Evolutionary conservation across 2,797 vertebrate species (phyloP), one percentile per base, ranked within the genome.

Genomic region (Fratercula arctica): DNA sequence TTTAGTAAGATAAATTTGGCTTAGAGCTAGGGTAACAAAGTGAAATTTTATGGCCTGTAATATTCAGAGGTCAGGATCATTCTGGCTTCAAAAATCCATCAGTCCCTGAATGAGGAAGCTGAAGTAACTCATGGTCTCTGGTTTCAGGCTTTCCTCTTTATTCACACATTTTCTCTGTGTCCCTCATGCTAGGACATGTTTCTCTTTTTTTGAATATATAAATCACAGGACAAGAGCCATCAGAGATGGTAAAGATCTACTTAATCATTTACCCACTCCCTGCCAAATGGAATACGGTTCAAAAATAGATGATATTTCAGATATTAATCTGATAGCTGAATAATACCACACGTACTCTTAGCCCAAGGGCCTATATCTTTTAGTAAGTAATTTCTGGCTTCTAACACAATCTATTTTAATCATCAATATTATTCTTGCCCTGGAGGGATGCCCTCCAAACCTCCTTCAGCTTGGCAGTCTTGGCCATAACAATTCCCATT

Each of bases 381-480:
- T 81, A 89, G 28, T 51, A 93, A 89, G 64, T 68, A 91, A 94
- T 92, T 95, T 88, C 35, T 87, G 85, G 37, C 31, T 92, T 92
- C 70, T 89, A 37, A 69, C 37, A 57, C n/a, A 89, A 89, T 95
- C 77, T 80, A 77, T 95, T 94, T 95, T 92, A 93, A 89, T 95
- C 80, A 92, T 89, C 78, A 94, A 61, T 93, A 92, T 96, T 96
- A 92, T 94, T 94, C 60, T 95, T 95, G 60, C 53, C 56, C 72
- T 77, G 33, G 45, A 93, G 79, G 13, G 13, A 33, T 94, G 89
- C 73, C 96, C 92, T 95, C 94, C 60, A 96, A 95, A 70, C 75
- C 70, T 96, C 90, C 94, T 95, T 95, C 89, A 92, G 10, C 63
- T 64, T 89, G 88, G 29, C 64, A 83, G 33, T 85, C 57, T 72